These are phyloP conservation scores for Drosophila aldrichi DNA, from an alignment of 2,888 invertebrate species.

Conservation along the genomic window DNA sequence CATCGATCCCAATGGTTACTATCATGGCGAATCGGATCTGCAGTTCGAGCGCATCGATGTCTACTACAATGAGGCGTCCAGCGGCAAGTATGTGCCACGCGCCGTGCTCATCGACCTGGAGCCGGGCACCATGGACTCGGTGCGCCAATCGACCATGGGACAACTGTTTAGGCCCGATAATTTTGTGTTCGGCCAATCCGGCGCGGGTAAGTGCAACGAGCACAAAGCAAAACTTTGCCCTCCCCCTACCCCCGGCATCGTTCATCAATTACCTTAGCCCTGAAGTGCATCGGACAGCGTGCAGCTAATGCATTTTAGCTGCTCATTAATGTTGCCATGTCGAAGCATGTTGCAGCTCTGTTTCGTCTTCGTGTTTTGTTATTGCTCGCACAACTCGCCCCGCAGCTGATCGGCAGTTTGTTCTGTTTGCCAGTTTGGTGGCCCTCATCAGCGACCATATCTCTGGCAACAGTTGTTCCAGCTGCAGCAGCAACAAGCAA, in stretches of 20 bases:
- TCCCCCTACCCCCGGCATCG: background rate
- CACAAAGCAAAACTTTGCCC: constrained; percentile 8
- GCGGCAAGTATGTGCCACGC: constrained; percentile 92
- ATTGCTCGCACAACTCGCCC: constrained; percentile 32
- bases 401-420: constrained; percentile 51
- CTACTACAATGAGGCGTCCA: constrained; percentile 91
- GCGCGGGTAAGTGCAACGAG: constrained; percentile 88
- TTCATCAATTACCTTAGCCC: constrained; percentile 16
- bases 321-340: constrained; percentile 44
- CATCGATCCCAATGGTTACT: constrained; percentile 90
- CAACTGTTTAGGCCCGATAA: constrained; percentile 94
- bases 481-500: constrained; percentile 31
- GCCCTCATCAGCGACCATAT: constrained; percentile 22
- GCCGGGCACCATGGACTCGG: constrained; percentile 95
- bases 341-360: constrained; percentile 16
- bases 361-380: constrained; percentile 42
- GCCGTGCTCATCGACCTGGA: constrained; percentile 95
- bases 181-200: constrained; percentile 93
- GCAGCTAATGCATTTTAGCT: constrained; percentile 60
- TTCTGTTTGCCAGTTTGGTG: constrained; percentile 13
- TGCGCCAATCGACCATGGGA: constrained; percentile 92
- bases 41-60: constrained; percentile 92
- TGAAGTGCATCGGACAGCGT: constrained; percentile 13
- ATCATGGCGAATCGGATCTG: constrained; percentile 90
- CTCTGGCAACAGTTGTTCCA: constrained; percentile 43